Conservation (phyloP, 2,113 vertebrate species). For the Phrynocephalus versicolor region DNA sequence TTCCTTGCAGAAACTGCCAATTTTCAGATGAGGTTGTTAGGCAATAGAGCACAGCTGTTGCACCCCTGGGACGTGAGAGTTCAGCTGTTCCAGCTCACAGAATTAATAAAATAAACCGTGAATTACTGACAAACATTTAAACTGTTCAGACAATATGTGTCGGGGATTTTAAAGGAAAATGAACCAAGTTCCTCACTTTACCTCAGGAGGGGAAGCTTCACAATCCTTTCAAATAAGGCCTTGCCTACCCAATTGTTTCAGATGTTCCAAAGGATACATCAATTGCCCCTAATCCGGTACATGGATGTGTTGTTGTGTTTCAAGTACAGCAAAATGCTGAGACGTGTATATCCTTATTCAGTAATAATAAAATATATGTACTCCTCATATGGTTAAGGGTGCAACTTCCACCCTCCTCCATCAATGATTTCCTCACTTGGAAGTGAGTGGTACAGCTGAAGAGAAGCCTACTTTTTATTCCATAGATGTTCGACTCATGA, state of each 20-base stretch:
- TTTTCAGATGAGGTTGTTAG: conserved; percentile 26
- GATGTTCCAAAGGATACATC: background rate
- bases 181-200: conserved; percentile 5
- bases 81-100: conserved; percentile 19
- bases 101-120: conserved; percentile 30
- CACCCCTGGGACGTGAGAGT: conserved; percentile 36
- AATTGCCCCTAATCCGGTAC: background rate
- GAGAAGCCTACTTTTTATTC: too few relatives aligned
- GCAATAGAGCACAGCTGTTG: conserved; percentile 35
- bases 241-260: background rate
- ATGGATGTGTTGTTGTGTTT: background rate
- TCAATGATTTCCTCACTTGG: too few relatives aligned
- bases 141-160: conserved; percentile 21
- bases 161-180: conserved; percentile 23
- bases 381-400: too few relatives aligned
- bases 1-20: conserved; percentile 34
- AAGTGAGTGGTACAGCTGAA: too few relatives aligned
- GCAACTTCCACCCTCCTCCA: too few relatives aligned
- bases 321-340: background rate
- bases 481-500: too few relatives aligned
- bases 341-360: background rate
- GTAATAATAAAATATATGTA: background rate
- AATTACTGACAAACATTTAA: conserved; percentile 25
- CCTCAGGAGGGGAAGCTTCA: conserved; percentile 1
- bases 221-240: background rate